These are phyloP conservation scores for Mobula hypostoma DNA, from an alignment of 2,113 vertebrate genomes.

Conservation along the genomic window DNA sequence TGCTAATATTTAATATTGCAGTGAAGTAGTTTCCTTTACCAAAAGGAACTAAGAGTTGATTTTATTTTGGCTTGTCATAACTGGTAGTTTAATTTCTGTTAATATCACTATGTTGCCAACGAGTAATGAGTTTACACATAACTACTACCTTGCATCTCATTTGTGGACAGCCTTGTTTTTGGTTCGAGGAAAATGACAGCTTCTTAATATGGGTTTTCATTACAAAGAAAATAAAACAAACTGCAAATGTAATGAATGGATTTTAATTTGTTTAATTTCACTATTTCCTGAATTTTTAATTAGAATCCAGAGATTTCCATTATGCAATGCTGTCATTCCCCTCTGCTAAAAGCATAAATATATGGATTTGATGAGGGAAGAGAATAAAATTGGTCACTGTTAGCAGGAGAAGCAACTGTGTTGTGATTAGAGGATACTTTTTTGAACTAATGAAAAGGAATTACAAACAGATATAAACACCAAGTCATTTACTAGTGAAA, in stretches of 20 bases:
- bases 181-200: background rate
- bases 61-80: background rate
- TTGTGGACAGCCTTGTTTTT: background rate
- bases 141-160: background rate
- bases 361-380: background rate
- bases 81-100: background rate
- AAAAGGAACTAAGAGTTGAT: background rate
- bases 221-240: no score
- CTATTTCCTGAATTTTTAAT: background rate
- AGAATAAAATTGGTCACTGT: background rate
- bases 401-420: background rate
- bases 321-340: background rate
- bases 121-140: background rate
- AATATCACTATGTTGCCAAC: background rate
- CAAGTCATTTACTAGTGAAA: background rate
- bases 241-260: background rate
- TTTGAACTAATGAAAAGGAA: background rate
- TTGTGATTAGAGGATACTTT: background rate
- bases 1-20: background rate
- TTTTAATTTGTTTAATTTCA: background rate
- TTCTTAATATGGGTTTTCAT: no score
- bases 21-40: background rate
- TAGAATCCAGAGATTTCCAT: background rate
- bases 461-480: background rate
- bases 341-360: background rate